These are phyloP conservation scores for Ceyx melanurus DNA, from an alignment of 2,113 vertebrate species.

Conservation along the genomic window DNA sequence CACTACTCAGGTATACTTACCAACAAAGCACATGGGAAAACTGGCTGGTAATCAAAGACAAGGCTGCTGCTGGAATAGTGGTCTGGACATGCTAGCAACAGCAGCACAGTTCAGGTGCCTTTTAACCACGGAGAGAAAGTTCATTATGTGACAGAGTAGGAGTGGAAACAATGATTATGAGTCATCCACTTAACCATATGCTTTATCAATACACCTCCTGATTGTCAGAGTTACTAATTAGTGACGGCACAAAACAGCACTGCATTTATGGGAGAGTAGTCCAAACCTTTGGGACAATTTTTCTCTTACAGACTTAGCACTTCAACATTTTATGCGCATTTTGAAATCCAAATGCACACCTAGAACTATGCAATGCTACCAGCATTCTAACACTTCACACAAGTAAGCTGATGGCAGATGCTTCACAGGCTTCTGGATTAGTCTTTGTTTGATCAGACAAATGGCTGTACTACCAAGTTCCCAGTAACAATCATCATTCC, in stretches of 20 bases:
- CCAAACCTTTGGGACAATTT: neutral
- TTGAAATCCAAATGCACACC: neutral
- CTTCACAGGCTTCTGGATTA: neutral
- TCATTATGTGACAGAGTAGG: neutral
- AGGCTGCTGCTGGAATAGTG: neutral
- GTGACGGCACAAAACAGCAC: neutral
- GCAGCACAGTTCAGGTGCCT: neutral
- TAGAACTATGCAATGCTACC: neutral
- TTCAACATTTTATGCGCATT: neutral
- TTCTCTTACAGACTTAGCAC: neutral
- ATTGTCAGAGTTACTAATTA: neutral
- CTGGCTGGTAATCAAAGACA: neutral
- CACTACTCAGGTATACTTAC: neutral
- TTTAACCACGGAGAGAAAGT: neutral
- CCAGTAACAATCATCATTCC: neutral
- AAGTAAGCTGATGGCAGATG: neutral
- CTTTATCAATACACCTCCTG: neutral
- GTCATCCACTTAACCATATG: neutral
- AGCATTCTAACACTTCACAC: neutral
- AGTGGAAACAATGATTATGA: neutral
- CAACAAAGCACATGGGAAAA: neutral
- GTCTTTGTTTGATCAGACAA: neutral
- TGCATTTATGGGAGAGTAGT: neutral
- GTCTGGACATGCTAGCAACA: neutral
- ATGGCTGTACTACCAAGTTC: neutral